phyloP scores from a whole-genome alignment of 2,888 invertebrate species.

The Noctua janthe region DNA sequence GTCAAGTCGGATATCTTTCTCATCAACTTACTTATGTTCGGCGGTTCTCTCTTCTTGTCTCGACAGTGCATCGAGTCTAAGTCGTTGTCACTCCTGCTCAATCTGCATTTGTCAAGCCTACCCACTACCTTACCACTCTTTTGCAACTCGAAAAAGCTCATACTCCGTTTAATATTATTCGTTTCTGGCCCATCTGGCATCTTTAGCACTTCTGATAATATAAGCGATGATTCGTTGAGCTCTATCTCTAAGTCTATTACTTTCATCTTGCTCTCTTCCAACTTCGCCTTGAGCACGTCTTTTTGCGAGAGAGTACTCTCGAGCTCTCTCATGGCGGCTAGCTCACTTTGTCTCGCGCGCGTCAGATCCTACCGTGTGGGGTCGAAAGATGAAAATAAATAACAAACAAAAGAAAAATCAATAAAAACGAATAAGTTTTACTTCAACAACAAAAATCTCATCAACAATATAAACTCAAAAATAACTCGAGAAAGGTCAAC shows the following conservation, averaged over 20 bases:
- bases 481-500: conserved; percentile 84
- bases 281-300: conserved; percentile 80
- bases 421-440: conserved; percentile 79
- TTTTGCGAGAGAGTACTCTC: conserved; percentile 80
- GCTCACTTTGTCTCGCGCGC: conserved; percentile 83
- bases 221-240: conserved; percentile 88
- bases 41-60: conserved; percentile 72
- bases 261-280: conserved; percentile 86
- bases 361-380: conserved; percentile 84
- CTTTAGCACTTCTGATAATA: conserved; percentile 87
- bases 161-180: conserved; percentile 83
- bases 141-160: conserved; percentile 87
- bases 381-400: conserved; percentile 81
- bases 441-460: conserved; percentile 81
- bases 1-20: conserved; percentile 85
- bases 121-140: conserved; percentile 91
- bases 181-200: conserved; percentile 85
- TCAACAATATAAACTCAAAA: conserved; percentile 86
- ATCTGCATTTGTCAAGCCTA: conserved; percentile 89
- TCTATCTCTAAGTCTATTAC: conserved; percentile 89
- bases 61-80: conserved; percentile 78
- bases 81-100: conserved; percentile 86
- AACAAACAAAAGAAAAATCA: conserved; percentile 75
- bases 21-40: conserved; percentile 80
- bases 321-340: conserved; percentile 82